Base-by-base conservation (phyloP, 2,797 vertebrate species). In the Sebastiscus albofasciatus region DNA sequence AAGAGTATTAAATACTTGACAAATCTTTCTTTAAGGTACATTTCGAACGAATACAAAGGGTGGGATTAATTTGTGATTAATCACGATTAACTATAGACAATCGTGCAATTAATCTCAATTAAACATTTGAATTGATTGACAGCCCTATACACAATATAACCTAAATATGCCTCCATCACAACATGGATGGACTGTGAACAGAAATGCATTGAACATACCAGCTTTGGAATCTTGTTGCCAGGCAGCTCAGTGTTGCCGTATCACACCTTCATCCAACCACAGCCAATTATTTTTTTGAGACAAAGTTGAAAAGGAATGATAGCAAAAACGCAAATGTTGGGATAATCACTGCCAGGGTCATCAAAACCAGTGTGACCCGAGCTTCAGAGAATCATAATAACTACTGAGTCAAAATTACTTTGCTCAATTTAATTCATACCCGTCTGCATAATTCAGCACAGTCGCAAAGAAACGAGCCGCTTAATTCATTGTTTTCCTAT, bases 201-300 rank as follows among this genome's bases (percentile, higher is more conserved):
- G 59, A 66, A 79, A 86, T 12, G 8, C 39, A 73, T 29, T 49
- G 64, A 70, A 58, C 20, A 64, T 22, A 46, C 7, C 24, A 34
- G 65, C 56, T 46, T 71, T 58, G 24, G 71, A 72, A 64, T 62
- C 54, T 79, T 90, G 91, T 90, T 89, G 80, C 78, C 74, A 69
- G 76, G 87, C 71, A 85, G 77, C 49, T 56, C 54, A 22, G 70
- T 36, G 26, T 62, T 68, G 64, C 59, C 59, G 33, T 14, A 39
- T 83, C 78, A 84, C 42, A 70, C 49, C 75, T 80, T 39, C 60
- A 70, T 78, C 52, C 64, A 81, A 77, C 78, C 61, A 75, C 29
- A 68, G 34, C 60, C 56, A 67, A 69, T 77, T 80, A 42, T 69
- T 59, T 49, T 4, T 78, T 42, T n/a, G 16, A 85, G 42, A 80